These are phyloP conservation scores for Accipiter virgatus DNA, from an alignment of 2,113 vertebrate genomes.

Conservation along the genomic window DNA sequence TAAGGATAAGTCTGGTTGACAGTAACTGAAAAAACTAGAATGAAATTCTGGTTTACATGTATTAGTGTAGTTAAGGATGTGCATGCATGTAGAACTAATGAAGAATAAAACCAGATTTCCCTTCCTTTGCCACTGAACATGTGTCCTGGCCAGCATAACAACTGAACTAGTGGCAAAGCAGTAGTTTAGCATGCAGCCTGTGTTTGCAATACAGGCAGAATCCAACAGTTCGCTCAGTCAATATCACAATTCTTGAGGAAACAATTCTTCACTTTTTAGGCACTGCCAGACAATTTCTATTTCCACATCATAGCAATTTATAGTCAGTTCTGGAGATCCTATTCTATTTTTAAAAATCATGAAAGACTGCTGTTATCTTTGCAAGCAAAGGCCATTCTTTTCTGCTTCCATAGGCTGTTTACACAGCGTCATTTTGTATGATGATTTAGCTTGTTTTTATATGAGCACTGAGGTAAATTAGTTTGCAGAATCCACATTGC, in stretches of 20 bases:
- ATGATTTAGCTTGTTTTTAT: not conserved
- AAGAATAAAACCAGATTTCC: not conserved
- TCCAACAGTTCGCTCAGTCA: rapidly evolving
- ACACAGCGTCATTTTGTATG: not conserved
- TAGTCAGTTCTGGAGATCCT: not conserved
- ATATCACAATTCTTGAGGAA: not conserved
- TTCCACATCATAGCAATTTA: not conserved
- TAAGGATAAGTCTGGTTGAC: not conserved
- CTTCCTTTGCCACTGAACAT: not conserved
- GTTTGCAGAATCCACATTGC: not conserved
- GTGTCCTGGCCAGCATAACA: not conserved
- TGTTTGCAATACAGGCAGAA: not conserved
- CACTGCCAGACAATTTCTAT: not conserved
- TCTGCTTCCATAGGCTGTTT: not conserved
- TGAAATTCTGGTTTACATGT: not conserved
- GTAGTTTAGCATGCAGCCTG: not conserved
- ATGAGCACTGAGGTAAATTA: not conserved
- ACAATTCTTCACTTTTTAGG: not conserved
- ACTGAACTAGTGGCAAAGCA: not conserved
- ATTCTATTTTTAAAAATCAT: not conserved
- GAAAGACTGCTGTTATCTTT: not conserved
- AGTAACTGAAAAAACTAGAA: not conserved
- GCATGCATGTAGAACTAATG: not conserved
- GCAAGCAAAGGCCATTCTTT: not conserved
- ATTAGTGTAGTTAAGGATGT: not conserved